Base-by-base conservation (phyloP, 2,888 invertebrate genomes). In the Nasonia oneida region DNA sequence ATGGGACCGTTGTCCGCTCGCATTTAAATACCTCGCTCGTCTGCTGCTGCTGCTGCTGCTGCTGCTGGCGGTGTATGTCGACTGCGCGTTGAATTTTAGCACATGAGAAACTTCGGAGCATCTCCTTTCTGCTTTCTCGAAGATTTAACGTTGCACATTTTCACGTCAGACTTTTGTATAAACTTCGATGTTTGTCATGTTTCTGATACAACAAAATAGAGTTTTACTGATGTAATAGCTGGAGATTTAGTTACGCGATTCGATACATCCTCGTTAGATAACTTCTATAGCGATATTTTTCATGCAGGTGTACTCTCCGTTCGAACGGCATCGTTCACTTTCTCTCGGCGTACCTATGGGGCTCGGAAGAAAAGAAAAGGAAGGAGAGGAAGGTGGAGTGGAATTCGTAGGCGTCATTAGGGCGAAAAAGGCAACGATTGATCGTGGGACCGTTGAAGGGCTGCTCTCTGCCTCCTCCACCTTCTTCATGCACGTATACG, bases 21-120 rank as follows among this genome's bases (percentile, higher is more conserved):
- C 79, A 83, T 86, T 86, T 79, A 74, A 86, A 86, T 83, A 75
- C 61, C 23, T 73, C 70, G 47, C 76, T 53, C 81, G 42, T 75
- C 33, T 71, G 18, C 53, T 76, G 37, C 29, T 29, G 18, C 53
- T 76, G 37, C 29, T 29, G 29, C 53, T 53, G 0, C 23, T 23
- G 23, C 23, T 23, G 71, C 61, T 64, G 75, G 57, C 12, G 12
- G 2, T 47, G 12, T 42, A 33, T 4, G 53, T 50, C 50, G 82
- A 70, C n/a, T n/a, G 78, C 64, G 3, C 64, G 37, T 74, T 64
- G 39, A 29, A 23, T 67, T 76, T 79, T 53, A 73, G 37, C 75
- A 67, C 15, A 14, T 12, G 14, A 23, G 53, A 53, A 70, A 80
- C 70, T 75, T 57, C 47, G 6, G 61, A n/a, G 39, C 77, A 29